Conservation (phyloP, 2,797 vertebrate species). For the Chloroceryle amazona region DNA sequence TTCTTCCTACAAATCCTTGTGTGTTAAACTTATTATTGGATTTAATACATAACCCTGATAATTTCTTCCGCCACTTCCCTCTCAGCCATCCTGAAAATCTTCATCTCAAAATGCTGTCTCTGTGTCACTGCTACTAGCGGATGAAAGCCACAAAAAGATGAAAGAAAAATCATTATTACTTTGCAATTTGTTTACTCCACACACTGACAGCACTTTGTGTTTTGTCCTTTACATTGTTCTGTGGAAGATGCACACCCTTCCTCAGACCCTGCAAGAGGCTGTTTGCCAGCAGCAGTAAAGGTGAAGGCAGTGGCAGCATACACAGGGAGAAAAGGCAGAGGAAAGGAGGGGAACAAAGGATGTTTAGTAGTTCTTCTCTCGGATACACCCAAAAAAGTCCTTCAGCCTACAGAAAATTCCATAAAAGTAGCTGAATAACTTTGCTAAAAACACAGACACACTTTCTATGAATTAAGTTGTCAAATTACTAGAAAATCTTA, state of each 20-base stretch:
- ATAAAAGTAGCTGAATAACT: background rate
- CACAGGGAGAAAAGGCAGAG: background rate
- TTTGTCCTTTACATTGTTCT: constrained; percentile 59
- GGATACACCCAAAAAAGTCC: background rate
- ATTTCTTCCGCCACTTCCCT: background rate
- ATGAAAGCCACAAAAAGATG: constrained; percentile 59
- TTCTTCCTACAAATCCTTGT: background rate
- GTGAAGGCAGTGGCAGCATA: background rate
- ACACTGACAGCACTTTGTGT: constrained; percentile 50
- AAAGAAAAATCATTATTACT: constrained; percentile 55
- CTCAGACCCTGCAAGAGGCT: constrained; percentile 41
- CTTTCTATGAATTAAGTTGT: background rate
- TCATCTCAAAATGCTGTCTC: background rate
- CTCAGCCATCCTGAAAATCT: background rate
- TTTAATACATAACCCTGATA: background rate
- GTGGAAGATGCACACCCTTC: constrained; percentile 65
- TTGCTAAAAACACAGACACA: background rate
- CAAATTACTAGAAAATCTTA: background rate
- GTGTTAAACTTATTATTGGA: background rate
- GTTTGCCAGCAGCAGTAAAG: constrained; percentile 60
- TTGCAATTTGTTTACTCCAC: constrained; percentile 51
- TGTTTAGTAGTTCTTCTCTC: background rate
- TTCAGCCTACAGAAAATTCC: background rate
- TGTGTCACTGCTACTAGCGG: background rate
- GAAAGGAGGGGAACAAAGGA: constrained; percentile 44